A percentile compares a stretch with the other conserved stretches of the same genome.
phyloP scores from a whole-genome alignment of 2,888 invertebrate genomes.

The Archips crataeganus region DNA sequence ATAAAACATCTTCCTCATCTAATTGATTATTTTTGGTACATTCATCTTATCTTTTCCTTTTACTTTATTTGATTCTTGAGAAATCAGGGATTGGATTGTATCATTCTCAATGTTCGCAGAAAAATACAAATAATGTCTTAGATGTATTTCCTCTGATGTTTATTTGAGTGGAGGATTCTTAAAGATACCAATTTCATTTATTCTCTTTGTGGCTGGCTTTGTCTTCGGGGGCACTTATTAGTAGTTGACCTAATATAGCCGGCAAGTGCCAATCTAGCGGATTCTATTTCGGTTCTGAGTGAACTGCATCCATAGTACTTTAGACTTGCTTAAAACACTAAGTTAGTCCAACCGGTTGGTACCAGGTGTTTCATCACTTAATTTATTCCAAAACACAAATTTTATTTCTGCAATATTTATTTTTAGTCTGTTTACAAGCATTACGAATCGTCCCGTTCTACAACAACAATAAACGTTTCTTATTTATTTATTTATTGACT shows the following conservation, averaged over 20 bases:
- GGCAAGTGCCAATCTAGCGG: conserved; percentile 18
- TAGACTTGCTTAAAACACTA: too few relatives aligned
- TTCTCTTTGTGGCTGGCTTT: neutral
- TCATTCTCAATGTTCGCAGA: neutral
- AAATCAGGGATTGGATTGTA: neutral
- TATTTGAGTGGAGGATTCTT: neutral
- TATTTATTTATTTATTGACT: too few relatives aligned
- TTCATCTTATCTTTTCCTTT: too few relatives aligned
- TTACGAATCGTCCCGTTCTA: neutral
- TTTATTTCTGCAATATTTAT: neutral
- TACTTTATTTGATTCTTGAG: neutral
- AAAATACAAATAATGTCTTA: neutral
- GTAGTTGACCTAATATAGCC: conserved; percentile 26
- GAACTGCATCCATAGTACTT: conserved; percentile 1
- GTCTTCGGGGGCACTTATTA: conserved; percentile 8
- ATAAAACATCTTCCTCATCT: too few relatives aligned
- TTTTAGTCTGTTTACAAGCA: neutral
- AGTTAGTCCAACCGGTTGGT: too few relatives aligned
- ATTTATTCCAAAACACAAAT: neutral
- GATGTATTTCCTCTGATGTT: neutral
- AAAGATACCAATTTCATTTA: neutral
- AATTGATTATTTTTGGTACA: too few relatives aligned
- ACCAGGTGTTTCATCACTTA: too few relatives aligned
- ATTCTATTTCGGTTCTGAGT: conserved; percentile 28
- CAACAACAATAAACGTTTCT: too few relatives aligned